These are phyloP conservation scores for Alloplasta piceator DNA, from an alignment of 2,888 invertebrate species.

Conservation along the genomic window DNA sequence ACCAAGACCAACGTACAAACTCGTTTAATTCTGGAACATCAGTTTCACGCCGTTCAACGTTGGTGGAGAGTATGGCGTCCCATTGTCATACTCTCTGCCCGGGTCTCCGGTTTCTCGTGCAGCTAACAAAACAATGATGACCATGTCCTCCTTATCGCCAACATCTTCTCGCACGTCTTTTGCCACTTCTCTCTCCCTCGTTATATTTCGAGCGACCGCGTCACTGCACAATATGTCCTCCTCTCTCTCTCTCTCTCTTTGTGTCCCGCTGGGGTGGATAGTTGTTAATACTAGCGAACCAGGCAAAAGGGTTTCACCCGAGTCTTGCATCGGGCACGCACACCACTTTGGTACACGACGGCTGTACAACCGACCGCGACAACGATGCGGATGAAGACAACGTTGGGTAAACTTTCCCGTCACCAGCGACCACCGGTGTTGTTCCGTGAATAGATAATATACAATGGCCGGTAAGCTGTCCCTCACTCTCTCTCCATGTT, in stretches of 20 bases:
- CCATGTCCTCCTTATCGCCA: constrained; percentile 10
- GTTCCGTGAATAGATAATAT: constrained; percentile 65
- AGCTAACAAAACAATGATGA: constrained; percentile 33
- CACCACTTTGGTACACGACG: neutral
- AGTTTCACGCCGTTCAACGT: constrained; percentile 15
- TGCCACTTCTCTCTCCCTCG: constrained; percentile 19
- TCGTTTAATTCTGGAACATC: constrained; percentile 47
- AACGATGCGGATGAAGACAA: constrained; percentile 47
- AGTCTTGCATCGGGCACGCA: constrained; percentile 21
- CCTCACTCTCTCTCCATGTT: constrained; percentile 7
- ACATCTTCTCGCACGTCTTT: constrained; percentile 30
- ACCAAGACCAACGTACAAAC: neutral
- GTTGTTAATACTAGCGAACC: constrained; percentile 51
- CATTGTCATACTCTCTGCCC: constrained; percentile 27
- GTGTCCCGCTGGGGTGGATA: constrained; percentile 4
- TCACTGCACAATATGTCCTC: constrained; percentile 30
- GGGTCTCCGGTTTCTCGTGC: constrained; percentile 26
- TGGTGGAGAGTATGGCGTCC: constrained; percentile 23
- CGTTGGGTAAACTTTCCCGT: constrained; percentile 58
- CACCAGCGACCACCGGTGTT: constrained; percentile 53
- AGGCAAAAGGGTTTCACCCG: constrained; percentile 30
- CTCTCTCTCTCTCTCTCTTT: neutral
- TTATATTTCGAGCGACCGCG: no score
- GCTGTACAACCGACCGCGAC: constrained; percentile 29
- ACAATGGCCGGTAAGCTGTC: constrained; percentile 59